A percentile compares a stretch with the other conserved stretches of the same genome.
Evolutionary conservation across 2,888 invertebrate genomes (phyloP).

Genomic region (Xanthia icteritia): DNA sequence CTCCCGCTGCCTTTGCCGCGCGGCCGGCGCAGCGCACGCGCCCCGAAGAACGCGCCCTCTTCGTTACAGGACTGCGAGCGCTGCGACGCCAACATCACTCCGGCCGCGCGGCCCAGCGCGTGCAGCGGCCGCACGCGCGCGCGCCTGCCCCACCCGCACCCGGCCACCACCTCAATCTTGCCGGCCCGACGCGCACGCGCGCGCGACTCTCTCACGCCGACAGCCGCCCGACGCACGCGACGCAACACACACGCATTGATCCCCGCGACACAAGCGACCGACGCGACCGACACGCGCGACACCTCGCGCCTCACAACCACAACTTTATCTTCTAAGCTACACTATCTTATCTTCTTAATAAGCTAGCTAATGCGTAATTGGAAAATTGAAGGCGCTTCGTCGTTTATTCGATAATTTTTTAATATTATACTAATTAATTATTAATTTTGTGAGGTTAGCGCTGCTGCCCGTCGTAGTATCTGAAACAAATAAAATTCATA

Average conservation of each 20-base stretch:
- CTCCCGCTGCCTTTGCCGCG: constrained; percentile 90
- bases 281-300: constrained; percentile 55
- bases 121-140: constrained; percentile 89
- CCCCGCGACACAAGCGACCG: constrained; percentile 45
- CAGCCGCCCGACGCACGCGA: constrained; percentile 58
- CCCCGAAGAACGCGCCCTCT: constrained; percentile 90
- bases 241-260: constrained; percentile 68
- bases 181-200: constrained; percentile 74
- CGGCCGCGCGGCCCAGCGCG: constrained; percentile 87
- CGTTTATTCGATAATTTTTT: constrained; percentile 78
- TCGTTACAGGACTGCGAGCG: constrained; percentile 90
- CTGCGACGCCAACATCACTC: constrained; percentile 88
- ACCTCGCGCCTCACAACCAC: constrained; percentile 63
- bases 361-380: constrained; percentile 80
- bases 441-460: constrained; percentile 72
- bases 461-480: constrained; percentile 79
- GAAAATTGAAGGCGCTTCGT: constrained; percentile 87
- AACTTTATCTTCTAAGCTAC: constrained; percentile 72
- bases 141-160: constrained; percentile 89
- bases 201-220: constrained; percentile 69
- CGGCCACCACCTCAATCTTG: constrained; percentile 89
- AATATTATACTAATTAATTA: constrained; percentile 70
- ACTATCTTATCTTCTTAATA: constrained; percentile 74
- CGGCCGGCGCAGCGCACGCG: constrained; percentile 90
- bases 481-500: constrained; percentile 84